Percentiles rank a stretch among this genome's conserved stretches.
These are phyloP conservation scores for Psittacula echo DNA, from an alignment of 2,797 vertebrate species.

Conservation along the genomic window DNA sequence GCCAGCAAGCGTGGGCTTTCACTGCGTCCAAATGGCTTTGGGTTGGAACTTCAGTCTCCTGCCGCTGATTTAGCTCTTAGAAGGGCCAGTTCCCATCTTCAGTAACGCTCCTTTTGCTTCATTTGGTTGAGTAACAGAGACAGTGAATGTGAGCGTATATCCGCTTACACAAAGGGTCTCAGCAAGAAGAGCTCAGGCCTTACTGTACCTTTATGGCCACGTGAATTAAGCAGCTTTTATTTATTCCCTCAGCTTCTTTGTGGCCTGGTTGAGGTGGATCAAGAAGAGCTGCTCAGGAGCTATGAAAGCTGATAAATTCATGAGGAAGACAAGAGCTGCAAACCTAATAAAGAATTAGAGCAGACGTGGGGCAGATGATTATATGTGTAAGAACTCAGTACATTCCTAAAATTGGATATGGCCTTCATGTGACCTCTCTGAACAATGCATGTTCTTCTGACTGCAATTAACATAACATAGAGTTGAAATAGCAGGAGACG, in stretches of 20 bases:
- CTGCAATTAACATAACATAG: neutral
- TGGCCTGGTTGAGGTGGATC: neutral
- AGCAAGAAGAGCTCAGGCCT: neutral
- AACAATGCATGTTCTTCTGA: neutral
- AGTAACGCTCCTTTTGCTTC: neutral
- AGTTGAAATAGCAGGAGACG: neutral
- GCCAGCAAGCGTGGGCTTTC: fast-evolving
- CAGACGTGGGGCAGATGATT: neutral
- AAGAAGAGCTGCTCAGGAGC: neutral
- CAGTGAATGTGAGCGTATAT: neutral
- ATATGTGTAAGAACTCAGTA: neutral
- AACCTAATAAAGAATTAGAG: neutral
- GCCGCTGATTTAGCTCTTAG: neutral
- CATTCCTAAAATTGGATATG: neutral
- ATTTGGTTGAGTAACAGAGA: neutral
- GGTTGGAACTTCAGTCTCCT: neutral
- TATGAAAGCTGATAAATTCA: neutral
- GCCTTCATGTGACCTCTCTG: neutral
- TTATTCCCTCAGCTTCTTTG: neutral
- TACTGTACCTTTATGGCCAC: neutral
- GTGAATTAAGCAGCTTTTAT: neutral
- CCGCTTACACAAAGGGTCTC: fast-evolving
- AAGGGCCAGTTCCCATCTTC: neutral
- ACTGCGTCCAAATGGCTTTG: fast-evolving
- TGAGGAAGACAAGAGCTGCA: neutral